A percentile compares a stretch with the other conserved stretches of the same genome.
Conservation (phyloP, 2,113 vertebrate genomes). For the Ptychochromis oligacanthus region DNA sequence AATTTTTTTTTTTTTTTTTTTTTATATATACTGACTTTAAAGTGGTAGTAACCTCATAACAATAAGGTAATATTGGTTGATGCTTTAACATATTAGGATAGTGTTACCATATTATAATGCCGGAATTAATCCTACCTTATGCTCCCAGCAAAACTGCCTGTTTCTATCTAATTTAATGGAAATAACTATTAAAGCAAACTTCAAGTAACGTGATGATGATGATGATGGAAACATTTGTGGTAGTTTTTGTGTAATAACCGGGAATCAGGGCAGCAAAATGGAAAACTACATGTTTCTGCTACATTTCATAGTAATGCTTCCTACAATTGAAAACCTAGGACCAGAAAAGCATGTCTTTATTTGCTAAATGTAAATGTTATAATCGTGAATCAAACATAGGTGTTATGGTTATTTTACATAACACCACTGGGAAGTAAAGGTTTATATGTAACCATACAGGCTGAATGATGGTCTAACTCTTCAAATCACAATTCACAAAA, state of each 20-base stretch:
- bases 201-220: background rate
- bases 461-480: background rate
- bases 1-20: too few species aligned
- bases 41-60: background rate
- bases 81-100: background rate
- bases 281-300: too few species aligned
- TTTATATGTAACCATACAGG: background rate
- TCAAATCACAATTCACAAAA: background rate
- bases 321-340: background rate
- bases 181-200: background rate
- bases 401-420: background rate
- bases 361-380: background rate
- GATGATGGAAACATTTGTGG: too few species aligned
- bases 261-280: too few species aligned
- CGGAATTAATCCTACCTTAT: too few species aligned
- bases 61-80: background rate
- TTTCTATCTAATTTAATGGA: background rate
- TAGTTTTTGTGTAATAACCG: too few species aligned
- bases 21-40: background rate
- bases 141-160: too few species aligned
- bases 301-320: too few species aligned
- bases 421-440: background rate
- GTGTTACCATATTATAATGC: background rate
- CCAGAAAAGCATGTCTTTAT: background rate
- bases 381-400: background rate